Percentiles rank a stretch among this genome's conserved stretches.
These are phyloP conservation scores for Eumerus sabulonum DNA, from an alignment of 2,888 invertebrate genomes.

Conservation along the genomic window DNA sequence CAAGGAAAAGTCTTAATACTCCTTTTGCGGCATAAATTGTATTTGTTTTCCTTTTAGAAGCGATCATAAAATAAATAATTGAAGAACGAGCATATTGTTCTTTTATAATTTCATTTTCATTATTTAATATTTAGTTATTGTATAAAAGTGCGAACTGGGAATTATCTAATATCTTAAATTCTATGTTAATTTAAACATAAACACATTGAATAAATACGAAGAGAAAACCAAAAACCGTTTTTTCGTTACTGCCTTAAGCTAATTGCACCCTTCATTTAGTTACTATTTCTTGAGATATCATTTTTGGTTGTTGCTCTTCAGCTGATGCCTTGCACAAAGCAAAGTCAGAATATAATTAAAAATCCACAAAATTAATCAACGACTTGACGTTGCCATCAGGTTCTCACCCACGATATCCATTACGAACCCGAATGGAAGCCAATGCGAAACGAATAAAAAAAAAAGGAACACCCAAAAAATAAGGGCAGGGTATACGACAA, in stretches of 20 bases:
- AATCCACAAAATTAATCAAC: constrained; percentile 67
- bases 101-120: too few species aligned
- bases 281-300: too few species aligned
- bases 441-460: constrained; percentile 15
- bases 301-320: neutral
- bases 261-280: neutral
- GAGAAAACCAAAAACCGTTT: neutral
- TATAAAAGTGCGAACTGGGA: too few species aligned
- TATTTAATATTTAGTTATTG: too few species aligned
- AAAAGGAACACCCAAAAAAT: too few species aligned
- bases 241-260: constrained; percentile 5
- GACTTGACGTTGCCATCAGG: constrained; percentile 66
- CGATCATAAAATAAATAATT: too few species aligned
- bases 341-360: constrained; percentile 66
- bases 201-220: neutral
- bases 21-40: too few species aligned
- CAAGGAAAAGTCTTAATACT: too few species aligned
- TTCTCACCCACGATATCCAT: constrained; percentile 64
- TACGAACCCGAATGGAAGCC: constrained; percentile 20
- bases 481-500: neutral
- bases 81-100: too few species aligned
- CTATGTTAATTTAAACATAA: neutral
- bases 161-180: too few species aligned
- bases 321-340: constrained; percentile 48
- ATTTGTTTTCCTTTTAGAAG: too few species aligned